Evolutionary conservation across 92 coral and sea anemone genomes (phyloP), one percentile per base, ranked within the genome.

Genomic region (Metridium senile): DNA sequence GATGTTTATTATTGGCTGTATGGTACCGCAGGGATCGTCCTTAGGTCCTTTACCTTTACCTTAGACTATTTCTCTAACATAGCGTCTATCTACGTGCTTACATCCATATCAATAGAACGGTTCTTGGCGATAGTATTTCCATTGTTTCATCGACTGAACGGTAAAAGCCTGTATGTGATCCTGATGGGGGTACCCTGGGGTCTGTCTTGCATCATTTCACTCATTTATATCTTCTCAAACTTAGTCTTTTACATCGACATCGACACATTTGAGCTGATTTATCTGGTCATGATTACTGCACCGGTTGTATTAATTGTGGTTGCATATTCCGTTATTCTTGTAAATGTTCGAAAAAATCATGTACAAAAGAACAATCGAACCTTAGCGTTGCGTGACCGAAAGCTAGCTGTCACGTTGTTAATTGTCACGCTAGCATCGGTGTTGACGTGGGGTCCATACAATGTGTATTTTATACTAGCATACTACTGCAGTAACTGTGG

Each of bases 391-490:
- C 84, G 84, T 68, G 84, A 79, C 84, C 64, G 70, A 67, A 79
- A 70, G 39, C 77, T 79, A 46, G 84, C 84, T 27, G 77, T 79
- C 76, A 79, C 84, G 71, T 74, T 79, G 17, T 74, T 79, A 26
- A 58, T 79, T 16, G 84, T 79, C 84, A 79, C 84, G 68, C 84
- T 79, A 67, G 74, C 84, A 43, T 79, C 84, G 13, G 67, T 79
- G 56, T 18, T 69, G 22, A 79, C 84, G 0, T 79, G 84, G 84
- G 69, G 73, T 6, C 84, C 84, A 13, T 79, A 79, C 32, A 79
- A 79, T 22, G 73, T 71, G 49, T 79, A 79, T 61, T 79, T 20
- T 18, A 65, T 71, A 9, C 43, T 79, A 52, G 32, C 47, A 18
- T 53, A 33, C 59, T 71, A 79, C 49, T 65, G 73, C 32, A 46